Evolutionary conservation across 2,113 vertebrate species (phyloP).

Genomic region (Rhegmatorhina hoffmannsi): DNA sequence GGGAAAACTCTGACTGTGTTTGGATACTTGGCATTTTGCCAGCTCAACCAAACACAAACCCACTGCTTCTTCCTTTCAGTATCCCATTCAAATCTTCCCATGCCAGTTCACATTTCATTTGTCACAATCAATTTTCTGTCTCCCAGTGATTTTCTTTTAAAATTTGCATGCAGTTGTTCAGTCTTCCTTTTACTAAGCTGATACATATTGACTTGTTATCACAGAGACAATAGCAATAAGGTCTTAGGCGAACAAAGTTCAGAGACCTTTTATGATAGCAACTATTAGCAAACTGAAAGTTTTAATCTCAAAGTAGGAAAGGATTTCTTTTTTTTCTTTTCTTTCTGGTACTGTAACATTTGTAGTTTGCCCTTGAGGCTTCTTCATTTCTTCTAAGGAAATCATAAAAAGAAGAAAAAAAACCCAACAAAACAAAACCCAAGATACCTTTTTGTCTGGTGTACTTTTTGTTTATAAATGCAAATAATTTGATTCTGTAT

Average conservation of each 20-base stretch:
- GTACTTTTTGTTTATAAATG: background rate
- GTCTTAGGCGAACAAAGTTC: slow-evolving; percentile 52
- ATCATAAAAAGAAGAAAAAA: background rate
- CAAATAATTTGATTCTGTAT: background rate
- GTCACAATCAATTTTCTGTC: slow-evolving; percentile 4
- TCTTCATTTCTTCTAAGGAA: background rate
- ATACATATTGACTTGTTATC: slow-evolving; percentile 55
- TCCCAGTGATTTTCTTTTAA: slow-evolving; percentile 51
- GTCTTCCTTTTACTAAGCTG: slow-evolving; percentile 49
- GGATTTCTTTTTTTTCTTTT: background rate
- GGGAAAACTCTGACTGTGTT: too few relatives aligned
- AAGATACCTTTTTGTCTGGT: accelerated
- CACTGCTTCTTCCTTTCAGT: background rate
- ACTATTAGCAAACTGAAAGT: background rate
- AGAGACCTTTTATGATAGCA: background rate
- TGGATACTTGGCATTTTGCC: too few relatives aligned
- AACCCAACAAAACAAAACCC: too few relatives aligned
- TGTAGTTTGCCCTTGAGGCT: background rate
- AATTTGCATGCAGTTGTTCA: slow-evolving; percentile 59
- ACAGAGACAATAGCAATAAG: slow-evolving; percentile 56
- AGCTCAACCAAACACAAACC: too few relatives aligned
- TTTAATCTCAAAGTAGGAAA: background rate
- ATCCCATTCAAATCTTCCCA: slow-evolving; percentile 48
- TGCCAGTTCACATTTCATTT: slow-evolving; percentile 12
- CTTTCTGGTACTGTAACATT: background rate